Base-by-base conservation (phyloP, 2,113 vertebrate species). In the Spilogale gracilis region DNA sequence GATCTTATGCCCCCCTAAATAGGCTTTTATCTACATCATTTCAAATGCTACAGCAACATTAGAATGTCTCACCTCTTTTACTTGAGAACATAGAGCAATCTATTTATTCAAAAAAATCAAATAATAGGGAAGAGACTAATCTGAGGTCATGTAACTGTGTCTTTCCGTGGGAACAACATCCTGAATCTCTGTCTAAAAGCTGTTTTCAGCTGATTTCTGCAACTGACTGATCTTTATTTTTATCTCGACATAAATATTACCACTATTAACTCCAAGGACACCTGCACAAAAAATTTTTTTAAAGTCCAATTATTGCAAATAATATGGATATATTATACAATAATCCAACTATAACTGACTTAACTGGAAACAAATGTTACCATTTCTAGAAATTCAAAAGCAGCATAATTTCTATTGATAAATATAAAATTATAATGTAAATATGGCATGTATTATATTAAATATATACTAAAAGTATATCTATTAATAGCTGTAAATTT, bases 21-120 rank as follows among this genome's bases (percentile, higher is more conserved):
- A 97, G 60, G 50, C 54, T 98, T 98, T 98, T 98, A 98, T 98
- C 97, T 98, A 88, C 89, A 84, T 18, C 88, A 97, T 97, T 87
- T 89, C 76, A 98, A 98, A 98, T 97, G 90, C 17, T 83, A 61
- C 3, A 95, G 32, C 69, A 0, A 3, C 93, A 97, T 80, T 95
- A 94, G 84, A 93, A 84, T 91, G 92, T 89, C 69, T 89, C 97
- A 93, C 43, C 73, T 32, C 25, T 96, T 97, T 92, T 97, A 94
- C 90, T 90, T 94, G 84, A 89, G 87, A 98, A 81, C 80, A 58
- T 27, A 97, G 43, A 67, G 56, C 63, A 97, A 92, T 71, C 50
- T 67, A 94, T 96, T 98, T 97, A 81, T 85, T 96, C 38, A 90
- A 98, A 98, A 86, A 89, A 89, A 90, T 88, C 93, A 98, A 97